Percentiles rank a stretch among this genome's conserved stretches.
Evolutionary conservation across 2,113 vertebrate genomes (phyloP).

Genomic region (Ranitomeya variabilis): DNA sequence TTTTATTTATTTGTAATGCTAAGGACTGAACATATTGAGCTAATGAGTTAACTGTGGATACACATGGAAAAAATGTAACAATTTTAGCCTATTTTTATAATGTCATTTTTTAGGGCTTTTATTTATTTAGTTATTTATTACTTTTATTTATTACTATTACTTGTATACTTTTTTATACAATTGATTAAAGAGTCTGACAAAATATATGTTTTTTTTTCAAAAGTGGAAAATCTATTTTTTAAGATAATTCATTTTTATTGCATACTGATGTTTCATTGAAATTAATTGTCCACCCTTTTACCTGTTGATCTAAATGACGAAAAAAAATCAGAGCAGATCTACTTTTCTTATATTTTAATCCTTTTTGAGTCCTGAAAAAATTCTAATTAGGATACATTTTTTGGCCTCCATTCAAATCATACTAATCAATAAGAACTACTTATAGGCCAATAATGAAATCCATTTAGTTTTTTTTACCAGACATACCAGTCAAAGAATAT

Average conservation of each 20-base stretch:
- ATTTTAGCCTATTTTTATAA: not conserved
- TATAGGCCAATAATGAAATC: not conserved
- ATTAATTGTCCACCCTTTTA: not conserved
- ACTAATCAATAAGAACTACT: not conserved
- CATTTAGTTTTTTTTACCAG: not conserved
- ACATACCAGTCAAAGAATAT: not conserved
- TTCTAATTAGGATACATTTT: not conserved
- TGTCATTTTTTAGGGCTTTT: not conserved
- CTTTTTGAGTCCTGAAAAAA: too few relatives aligned
- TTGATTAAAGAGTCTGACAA: not conserved
- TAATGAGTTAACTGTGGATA: not conserved
- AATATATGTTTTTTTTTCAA: too few relatives aligned
- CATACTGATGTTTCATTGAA: not conserved
- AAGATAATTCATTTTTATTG: too few relatives aligned
- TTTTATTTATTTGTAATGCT: not conserved
- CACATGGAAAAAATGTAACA: not conserved
- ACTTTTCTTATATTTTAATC: too few relatives aligned
- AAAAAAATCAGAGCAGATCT: not conserved
- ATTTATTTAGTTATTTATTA: not conserved
- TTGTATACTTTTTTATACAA: not conserved
- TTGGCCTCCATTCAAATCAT: not conserved
- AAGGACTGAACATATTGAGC: not conserved
- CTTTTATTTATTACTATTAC: too few relatives aligned
- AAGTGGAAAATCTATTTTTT: too few relatives aligned
- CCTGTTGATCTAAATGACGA: not conserved